These are phyloP conservation scores for Hyposmocoma kahamanoa DNA, from an alignment of 1,140 invertebrate genomes.

Conservation along the genomic window DNA sequence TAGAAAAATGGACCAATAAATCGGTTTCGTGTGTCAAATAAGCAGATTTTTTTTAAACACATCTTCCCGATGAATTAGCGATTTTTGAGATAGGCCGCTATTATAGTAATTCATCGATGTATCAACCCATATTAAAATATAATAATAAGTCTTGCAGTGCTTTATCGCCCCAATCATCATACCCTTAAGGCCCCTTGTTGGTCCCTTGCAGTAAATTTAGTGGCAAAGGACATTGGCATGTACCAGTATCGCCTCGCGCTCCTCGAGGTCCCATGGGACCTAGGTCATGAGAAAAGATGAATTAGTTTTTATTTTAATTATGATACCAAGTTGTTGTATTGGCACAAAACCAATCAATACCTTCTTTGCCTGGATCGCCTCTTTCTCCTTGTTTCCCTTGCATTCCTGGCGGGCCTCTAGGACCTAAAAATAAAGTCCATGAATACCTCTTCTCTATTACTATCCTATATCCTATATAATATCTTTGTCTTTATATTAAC, in stretches of 20 bases:
- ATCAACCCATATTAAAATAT: too few relatives aligned
- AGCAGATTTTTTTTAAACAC: too few relatives aligned
- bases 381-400: slow-evolving; percentile 77
- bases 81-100: too few relatives aligned
- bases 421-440: slow-evolving; percentile 55
- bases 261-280: slow-evolving; percentile 50
- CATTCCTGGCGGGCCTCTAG: slow-evolving; percentile 77
- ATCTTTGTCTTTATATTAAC: too few relatives aligned
- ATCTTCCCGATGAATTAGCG: too few relatives aligned
- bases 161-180: too few relatives aligned
- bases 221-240: slow-evolving; percentile 43
- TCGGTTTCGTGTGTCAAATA: too few relatives aligned
- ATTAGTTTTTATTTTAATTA: background rate
- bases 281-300: slow-evolving; percentile 19
- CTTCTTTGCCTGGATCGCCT: slow-evolving; percentile 79
- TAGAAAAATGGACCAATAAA: too few relatives aligned
- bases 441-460: too few relatives aligned
- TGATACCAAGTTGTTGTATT: background rate
- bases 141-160: too few relatives aligned
- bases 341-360: slow-evolving; percentile 38
- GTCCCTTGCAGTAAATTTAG: slow-evolving; percentile 34
- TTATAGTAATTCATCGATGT: too few relatives aligned
- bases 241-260: slow-evolving; percentile 36
- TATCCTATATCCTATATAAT: too few relatives aligned
- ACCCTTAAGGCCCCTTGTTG: slow-evolving; percentile 24